Percentiles rank a stretch among this genome's conserved stretches.
phyloP scores from a whole-genome alignment of 2,113 vertebrate species.

The Centrocercus urophasianus region DNA sequence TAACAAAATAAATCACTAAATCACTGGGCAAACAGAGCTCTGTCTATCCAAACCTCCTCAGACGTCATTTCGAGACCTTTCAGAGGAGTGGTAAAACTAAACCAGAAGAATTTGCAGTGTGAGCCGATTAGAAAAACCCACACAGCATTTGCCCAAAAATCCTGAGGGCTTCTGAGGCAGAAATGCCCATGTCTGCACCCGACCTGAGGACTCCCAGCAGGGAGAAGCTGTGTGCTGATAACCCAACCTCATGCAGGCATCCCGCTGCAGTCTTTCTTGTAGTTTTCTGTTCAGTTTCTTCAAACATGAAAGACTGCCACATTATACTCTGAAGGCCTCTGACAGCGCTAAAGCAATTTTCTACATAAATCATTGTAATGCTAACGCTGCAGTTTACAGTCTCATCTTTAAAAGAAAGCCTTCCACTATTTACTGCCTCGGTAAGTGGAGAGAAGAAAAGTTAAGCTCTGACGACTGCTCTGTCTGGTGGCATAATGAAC shows the following conservation, averaged over 20 bases:
- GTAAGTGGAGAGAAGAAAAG: neutral
- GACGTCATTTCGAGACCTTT: neutral
- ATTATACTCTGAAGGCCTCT: constrained; percentile 49
- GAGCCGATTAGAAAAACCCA: neutral
- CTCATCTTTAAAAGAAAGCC: constrained; percentile 55
- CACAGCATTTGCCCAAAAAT: neutral
- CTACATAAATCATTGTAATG: constrained; percentile 62
- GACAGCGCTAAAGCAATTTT: constrained; percentile 62
- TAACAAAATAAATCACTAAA: neutral
- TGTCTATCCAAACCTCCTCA: neutral
- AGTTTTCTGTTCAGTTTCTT: neutral
- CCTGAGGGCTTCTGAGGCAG: neutral
- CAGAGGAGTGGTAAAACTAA: neutral
- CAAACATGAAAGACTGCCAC: neutral
- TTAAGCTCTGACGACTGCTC: constrained; percentile 29
- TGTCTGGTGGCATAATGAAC: constrained; percentile 31
- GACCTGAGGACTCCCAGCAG: neutral
- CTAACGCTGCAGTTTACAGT: constrained; percentile 64
- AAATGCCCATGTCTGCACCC: neutral
- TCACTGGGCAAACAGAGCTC: neutral
- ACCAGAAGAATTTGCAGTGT: neutral
- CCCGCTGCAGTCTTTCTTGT: neutral
- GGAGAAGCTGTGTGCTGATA: neutral
- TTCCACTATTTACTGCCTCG: constrained; percentile 41
- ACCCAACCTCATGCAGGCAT: neutral